phyloP scores from a whole-genome alignment of 1,140 invertebrate species.

The Aphaenogaster ashmeadi region DNA sequence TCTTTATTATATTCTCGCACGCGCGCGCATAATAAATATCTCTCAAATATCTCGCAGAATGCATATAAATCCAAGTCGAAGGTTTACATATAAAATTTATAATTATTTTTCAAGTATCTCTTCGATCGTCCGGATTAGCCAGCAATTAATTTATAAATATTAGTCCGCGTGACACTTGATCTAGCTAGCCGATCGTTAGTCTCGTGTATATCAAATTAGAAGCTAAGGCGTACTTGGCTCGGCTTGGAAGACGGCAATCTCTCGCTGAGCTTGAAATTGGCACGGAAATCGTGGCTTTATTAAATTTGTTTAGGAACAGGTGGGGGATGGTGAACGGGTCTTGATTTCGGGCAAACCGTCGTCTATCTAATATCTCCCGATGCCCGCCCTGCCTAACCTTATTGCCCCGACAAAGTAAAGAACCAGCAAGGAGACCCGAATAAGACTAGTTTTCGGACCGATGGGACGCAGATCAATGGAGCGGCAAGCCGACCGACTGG shows the following conservation, averaged over 20 bases:
- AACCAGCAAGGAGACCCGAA: slow-evolving; percentile 76
- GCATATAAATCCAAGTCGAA: background rate
- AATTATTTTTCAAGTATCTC: background rate
- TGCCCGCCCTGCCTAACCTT: slow-evolving; percentile 83
- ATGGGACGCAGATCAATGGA: slow-evolving; percentile 82
- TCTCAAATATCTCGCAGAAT: background rate
- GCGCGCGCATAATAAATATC: background rate
- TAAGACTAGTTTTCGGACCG: slow-evolving; percentile 79
- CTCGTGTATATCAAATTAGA: slow-evolving; percentile 62
- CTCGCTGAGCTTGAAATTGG: slow-evolving; percentile 79
- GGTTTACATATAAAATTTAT: background rate
- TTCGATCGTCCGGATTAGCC: background rate
- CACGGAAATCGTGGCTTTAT: slow-evolving; percentile 86
- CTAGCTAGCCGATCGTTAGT: slow-evolving; percentile 51
- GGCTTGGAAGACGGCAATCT: slow-evolving; percentile 67
- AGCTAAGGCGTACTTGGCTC: slow-evolving; percentile 39
- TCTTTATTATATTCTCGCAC: background rate
- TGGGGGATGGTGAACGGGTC: slow-evolving; percentile 71
- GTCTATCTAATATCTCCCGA: slow-evolving; percentile 83
- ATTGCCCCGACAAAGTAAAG: slow-evolving; percentile 84
- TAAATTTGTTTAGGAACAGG: slow-evolving; percentile 86
- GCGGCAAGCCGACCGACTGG: slow-evolving; percentile 73
- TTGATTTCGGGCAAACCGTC: slow-evolving; percentile 77
- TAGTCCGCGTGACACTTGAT: slow-evolving; percentile 7
- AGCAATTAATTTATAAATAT: slow-evolving; percentile 37